These are phyloP conservation scores for Caranx melampygus DNA, from an alignment of 2,113 vertebrate genomes.

Conservation along the genomic window DNA sequence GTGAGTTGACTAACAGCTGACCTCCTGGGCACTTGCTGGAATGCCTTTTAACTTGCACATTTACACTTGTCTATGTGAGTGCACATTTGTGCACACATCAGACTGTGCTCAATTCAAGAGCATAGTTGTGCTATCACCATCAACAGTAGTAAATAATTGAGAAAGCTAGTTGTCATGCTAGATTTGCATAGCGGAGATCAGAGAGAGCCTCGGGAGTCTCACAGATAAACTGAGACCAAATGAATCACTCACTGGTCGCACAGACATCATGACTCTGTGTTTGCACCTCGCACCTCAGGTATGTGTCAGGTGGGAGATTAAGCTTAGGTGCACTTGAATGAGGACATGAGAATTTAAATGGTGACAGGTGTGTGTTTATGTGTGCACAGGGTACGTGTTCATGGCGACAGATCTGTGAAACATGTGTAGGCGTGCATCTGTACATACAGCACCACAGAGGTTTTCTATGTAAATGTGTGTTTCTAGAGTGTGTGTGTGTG, in stretches of 20 bases:
- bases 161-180: constrained; percentile 68
- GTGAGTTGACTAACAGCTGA: background rate
- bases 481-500: background rate
- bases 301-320: constrained; percentile 46
- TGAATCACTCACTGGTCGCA: constrained; percentile 58
- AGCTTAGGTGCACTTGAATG: constrained; percentile 23
- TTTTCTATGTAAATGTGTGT: constrained; percentile 16
- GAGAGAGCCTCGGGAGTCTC: constrained; percentile 52
- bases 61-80: background rate
- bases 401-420: constrained; percentile 34
- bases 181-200: constrained; percentile 59
- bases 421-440: constrained; percentile 52
- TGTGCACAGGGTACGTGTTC: background rate
- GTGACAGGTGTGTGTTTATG: constrained; percentile 30
- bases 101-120: constrained; percentile 11
- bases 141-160: constrained; percentile 75
- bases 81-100: background rate
- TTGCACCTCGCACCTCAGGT: constrained; percentile 46
- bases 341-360: constrained; percentile 29
- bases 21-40: constrained; percentile 8
- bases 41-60: constrained; percentile 9
- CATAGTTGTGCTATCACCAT: constrained; percentile 61
- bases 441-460: constrained; percentile 41
- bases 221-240: constrained; percentile 53
- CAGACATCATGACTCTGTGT: constrained; percentile 49